Percentiles rank a stretch among this genome's conserved stretches.
Conservation (phyloP, 2,888 invertebrate species). For the Torymus auratus region DNA sequence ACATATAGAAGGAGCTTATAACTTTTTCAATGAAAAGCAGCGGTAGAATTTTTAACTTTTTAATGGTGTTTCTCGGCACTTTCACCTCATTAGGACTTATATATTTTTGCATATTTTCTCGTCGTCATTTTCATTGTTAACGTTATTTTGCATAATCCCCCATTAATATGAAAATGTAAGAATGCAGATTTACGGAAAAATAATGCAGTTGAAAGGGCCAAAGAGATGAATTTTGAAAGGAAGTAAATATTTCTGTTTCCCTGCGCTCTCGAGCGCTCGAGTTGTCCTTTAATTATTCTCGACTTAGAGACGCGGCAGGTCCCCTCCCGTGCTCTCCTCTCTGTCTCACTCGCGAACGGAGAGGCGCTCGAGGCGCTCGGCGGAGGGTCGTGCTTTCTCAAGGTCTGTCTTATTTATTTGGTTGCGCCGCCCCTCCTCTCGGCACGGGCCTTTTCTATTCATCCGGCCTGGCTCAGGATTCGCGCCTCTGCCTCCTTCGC, state of each 20-base stretch:
- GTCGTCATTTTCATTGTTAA: not conserved
- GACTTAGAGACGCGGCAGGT: constrained; percentile 33
- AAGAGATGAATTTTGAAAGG: constrained; percentile 42
- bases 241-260: constrained; percentile 48
- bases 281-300: constrained; percentile 57
- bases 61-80: too few relatives aligned
- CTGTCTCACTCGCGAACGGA: not conserved
- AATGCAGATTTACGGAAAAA: not conserved
- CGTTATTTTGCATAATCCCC: too few relatives aligned
- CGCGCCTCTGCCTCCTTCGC: constrained; percentile 18
- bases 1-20: too few relatives aligned
- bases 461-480: not conserved
- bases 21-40: too few relatives aligned
- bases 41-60: too few relatives aligned
- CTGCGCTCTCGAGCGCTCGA: constrained; percentile 12
- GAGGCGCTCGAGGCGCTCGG: not conserved
- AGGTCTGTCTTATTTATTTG: constrained; percentile 55
- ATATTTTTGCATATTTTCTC: too few relatives aligned
- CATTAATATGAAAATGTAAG: not conserved
- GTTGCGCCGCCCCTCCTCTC: constrained; percentile 22
- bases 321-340: not conserved
- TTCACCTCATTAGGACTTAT: too few relatives aligned
- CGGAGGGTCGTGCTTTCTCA: constrained; percentile 48
- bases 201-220: constrained; percentile 1
- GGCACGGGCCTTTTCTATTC: constrained; percentile 26